Evolutionary conservation across 2,113 vertebrate genomes (phyloP), one percentile per base, ranked within the genome.

Genomic region (Dunckerocampus dactyliophorus): DNA sequence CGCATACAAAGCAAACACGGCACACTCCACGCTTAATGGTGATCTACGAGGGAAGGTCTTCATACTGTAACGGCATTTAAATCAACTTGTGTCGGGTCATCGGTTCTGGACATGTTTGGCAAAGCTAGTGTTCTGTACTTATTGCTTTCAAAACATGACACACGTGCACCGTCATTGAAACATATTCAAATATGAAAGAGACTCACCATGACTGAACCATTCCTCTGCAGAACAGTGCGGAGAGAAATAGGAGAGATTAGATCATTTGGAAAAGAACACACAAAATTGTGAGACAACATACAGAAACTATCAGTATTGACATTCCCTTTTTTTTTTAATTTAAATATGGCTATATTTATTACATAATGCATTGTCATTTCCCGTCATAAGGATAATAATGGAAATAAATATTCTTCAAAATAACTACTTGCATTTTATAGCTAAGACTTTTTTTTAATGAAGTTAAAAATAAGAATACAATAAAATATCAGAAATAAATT

Each of bases 191-290:
- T 49, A 49, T 19, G 9, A 58, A 59, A n/a, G 15, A 48, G 2
- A 93, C 94, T 94, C 90, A 96, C 94, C 94, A 93, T 95, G 93
- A 89, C 91, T 94, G 90, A 95, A 95, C 94, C 94, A 96, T 79
- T 96, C 94, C 89, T 96, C 94, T 95, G 92, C 88, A 72, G 78
- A 80, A 69, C 34, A 24, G 66, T 37, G 65, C 61, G 63, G 64
- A 71, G 69, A 82, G 55, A 85, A 67, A 67, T 69, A 51, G 78
- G 75, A 73, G 75, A 73, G 59, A 81, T 67, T 68, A 60, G 58
- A 81, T 79, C 62, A 57, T 65, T 19, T n/a, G 54, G 46, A 63
- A 49, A 58, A 1, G 34, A 47, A 72, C 43, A 76, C 14, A 75
- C 39, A 72, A 65, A 72, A 74, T 39, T 3, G 24, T 28, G 24